Base-by-base conservation (phyloP, 2,113 vertebrate species). In the Nycticorax nycticorax region DNA sequence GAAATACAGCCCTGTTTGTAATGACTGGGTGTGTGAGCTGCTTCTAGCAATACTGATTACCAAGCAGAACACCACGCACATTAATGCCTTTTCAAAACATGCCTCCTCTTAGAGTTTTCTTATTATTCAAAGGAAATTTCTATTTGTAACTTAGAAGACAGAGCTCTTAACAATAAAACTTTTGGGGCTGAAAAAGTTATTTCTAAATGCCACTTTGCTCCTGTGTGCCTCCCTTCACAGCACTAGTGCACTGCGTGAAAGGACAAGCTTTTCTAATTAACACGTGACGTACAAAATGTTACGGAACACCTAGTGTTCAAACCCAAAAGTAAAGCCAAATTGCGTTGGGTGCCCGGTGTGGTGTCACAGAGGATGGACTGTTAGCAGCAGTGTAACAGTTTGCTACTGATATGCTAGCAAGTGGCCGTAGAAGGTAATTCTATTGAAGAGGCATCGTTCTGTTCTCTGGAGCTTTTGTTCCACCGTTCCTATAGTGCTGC, bases 221-320 rank as follows among this genome's bases (percentile, higher is more conserved):
- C 56, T 14, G 14, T 3, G 15, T 55, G 55, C 50, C 59, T 69
- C 45, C 53, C 52, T 24, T 32, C 60, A 26, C 37, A 35, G 37
- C 12, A 7, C 2, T 5, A 19, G 2, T 2, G 16, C 4, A 0
- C 2, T 59, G 35, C 50, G n/a, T 12, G 37, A 17, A 59, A 32
- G 33, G 55, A 47, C 0, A 1, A 59, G 33, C 35, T 57, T 59
- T 66, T 69, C 60, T 35, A 62, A 63, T 33, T 35, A 55, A 74
- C 68, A 12, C 0, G 0, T 6, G 37, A 47, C 7, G 7, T 4
- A 23, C 3, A 1, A 30, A 47, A 27, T 7, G 4, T 35, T 43
- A 14, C 24, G 27, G 17, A 85, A 32, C 30, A 12, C 28, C 13
- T 27, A 6, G 8, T 20, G 33, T 39, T 75, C 26, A 24, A 24